Evolutionary conservation across 2,888 invertebrate genomes (phyloP), one percentile per base, ranked within the genome.

Genomic region (Tipula helvola): DNA sequence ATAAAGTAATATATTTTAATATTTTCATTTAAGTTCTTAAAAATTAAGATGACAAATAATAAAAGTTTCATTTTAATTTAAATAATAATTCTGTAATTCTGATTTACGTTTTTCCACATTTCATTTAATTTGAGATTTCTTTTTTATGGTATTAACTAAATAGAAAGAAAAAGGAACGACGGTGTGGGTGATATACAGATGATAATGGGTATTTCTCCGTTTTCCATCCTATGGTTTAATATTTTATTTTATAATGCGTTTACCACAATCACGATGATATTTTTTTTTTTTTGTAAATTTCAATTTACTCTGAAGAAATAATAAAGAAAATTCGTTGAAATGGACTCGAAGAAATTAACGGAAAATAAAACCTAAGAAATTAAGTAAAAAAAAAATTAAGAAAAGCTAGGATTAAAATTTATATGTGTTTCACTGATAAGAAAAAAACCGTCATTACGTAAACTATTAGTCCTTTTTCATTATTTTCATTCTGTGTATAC

Each of bases 21-120:
- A 71, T 71, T 71, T 71, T 71, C 71, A 71, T 71, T 71, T 71
- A 71, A 71, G 71, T 71, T 71, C 71, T 71, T 71, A 71, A 71
- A 71, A 71, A 71, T 71, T 71, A 71, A 71, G 71, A 71, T 71
- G 71, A 71, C 71, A 71, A 71, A 71, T 71, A 71, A 71, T 71
- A 71, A 71, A 71, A 71, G 71, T 71, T 71, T 71, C 28, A 71
- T 71, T 71, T 71, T 71, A 71, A 71, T 71, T 71, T 71, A 71
- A 71, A 71, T 71, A 71, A 71, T 71, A 71, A 71, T 71, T 71
- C 71, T 71, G 71, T 71, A 71, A 71, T 71, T 71, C 71, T 71
- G 71, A 71, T 71, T 71, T 71, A 71, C 71, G 71, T 71, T 71
- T 71, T 28, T 28, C 71, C 18, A 71, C 71, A 71, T 71, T 71